These are phyloP conservation scores for Chamaea fasciata DNA, from an alignment of 2,113 vertebrate species.

Conservation along the genomic window DNA sequence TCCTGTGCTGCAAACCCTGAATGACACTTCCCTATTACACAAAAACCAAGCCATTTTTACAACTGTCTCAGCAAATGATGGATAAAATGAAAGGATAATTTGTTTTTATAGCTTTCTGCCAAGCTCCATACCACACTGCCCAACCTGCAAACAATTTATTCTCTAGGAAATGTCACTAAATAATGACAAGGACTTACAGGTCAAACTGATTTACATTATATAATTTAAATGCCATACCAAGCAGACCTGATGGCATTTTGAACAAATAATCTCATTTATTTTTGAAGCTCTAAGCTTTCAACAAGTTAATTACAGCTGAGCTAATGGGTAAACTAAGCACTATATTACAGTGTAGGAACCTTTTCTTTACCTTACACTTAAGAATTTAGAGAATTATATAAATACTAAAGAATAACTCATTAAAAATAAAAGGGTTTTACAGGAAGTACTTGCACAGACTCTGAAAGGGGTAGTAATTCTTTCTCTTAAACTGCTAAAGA, in stretches of 20 bases:
- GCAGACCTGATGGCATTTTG: conserved; percentile 76
- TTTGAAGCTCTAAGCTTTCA: conserved; percentile 65
- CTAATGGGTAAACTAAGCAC: conserved; percentile 59
- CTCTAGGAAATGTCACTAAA: conserved; percentile 70
- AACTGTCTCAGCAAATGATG: conserved; percentile 68
- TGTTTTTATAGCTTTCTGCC: conserved; percentile 72
- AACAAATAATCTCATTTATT: conserved; percentile 80
- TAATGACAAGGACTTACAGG: conserved; percentile 73
- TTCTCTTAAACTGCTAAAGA: neutral
- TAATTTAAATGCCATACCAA: conserved; percentile 80
- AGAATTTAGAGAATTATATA: conserved; percentile 56
- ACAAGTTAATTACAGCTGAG: conserved; percentile 68
- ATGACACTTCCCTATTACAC: conserved; percentile 59
- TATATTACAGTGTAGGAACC: neutral
- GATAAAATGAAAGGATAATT: conserved; percentile 73
- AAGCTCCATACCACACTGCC: conserved; percentile 51
- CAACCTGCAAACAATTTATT: conserved; percentile 68
- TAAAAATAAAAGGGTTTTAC: conserved; percentile 39
- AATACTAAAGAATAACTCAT: conserved; percentile 46
- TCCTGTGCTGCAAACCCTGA: conserved; percentile 15
- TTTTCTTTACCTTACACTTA: conserved; percentile 41
- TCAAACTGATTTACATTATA: conserved; percentile 77
- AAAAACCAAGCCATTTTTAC: conserved; percentile 66
- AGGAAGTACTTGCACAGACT: neutral
- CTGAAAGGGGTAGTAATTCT: conserved; percentile 7